Percentiles rank a stretch among this genome's conserved stretches.
Evolutionary conservation across 30 jellyfish, hydroid and myxozoan genomes (phyloP).

Genomic region (Nemopilema nomurai): DNA sequence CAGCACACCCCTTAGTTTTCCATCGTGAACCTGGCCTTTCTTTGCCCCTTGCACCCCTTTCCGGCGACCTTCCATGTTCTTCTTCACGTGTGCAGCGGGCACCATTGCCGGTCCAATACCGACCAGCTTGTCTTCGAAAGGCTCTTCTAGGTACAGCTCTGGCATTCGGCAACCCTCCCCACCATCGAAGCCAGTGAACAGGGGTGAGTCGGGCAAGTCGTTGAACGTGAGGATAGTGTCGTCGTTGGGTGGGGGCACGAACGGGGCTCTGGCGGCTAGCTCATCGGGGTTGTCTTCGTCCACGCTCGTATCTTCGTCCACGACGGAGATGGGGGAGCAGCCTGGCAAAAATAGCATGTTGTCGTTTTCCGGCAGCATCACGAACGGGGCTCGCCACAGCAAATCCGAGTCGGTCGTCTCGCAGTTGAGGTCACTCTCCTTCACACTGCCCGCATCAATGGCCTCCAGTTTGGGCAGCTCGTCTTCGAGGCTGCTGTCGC

Average conservation of each 20-base stretch:
- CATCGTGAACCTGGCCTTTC: neutral
- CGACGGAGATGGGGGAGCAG: slow-evolving; percentile 34
- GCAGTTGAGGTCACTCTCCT: slow-evolving; percentile 22
- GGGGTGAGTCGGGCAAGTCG: slow-evolving; percentile 65
- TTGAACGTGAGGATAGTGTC: slow-evolving; percentile 74
- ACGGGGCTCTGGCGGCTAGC: slow-evolving; percentile 91
- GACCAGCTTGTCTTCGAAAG: slow-evolving; percentile 45
- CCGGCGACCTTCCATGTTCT: neutral
- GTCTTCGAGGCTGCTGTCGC: slow-evolving; percentile 30
- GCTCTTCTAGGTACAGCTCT: slow-evolving; percentile 69
- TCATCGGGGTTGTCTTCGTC: slow-evolving; percentile 53
- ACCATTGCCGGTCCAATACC: slow-evolving; percentile 49
- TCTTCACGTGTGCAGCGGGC: slow-evolving; percentile 36
- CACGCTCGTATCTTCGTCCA: slow-evolving; percentile 34
- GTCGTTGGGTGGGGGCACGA: slow-evolving; percentile 90
- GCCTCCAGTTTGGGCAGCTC: slow-evolving; percentile 76
- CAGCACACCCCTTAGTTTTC: slow-evolving; percentile 32
- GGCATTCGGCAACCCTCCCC: slow-evolving; percentile 45
- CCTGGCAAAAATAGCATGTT: slow-evolving; percentile 51
- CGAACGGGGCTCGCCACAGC: slow-evolving; percentile 73
- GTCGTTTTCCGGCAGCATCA: slow-evolving; percentile 63
- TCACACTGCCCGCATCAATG: slow-evolving; percentile 14
- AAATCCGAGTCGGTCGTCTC: slow-evolving; percentile 39
- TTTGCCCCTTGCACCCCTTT: neutral
- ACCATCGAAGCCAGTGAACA: slow-evolving; percentile 46